Evolutionary conservation across 2,113 vertebrate species (phyloP), one percentile per base, ranked within the genome.

Genomic region (Rhombomys opimus): DNA sequence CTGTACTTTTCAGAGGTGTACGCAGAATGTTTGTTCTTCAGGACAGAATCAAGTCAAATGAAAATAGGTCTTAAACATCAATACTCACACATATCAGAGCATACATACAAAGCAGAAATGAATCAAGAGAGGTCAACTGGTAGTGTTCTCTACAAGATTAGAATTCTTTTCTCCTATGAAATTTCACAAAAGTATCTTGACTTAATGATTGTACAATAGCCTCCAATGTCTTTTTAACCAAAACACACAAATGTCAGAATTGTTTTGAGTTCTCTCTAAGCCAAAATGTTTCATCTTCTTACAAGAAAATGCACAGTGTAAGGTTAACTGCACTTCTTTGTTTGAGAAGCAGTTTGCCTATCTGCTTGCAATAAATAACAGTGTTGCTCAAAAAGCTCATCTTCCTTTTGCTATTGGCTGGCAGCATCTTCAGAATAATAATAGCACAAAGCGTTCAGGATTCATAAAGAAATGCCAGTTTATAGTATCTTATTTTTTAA

Each of bases 201-300:
- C 10, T 95, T 86, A 87, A 4, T 3, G 50, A 67, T 25, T 10
- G 0, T 50, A 70, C 81, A 92, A 89, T 4, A 92, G 23, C 3
- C 5, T 4, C 96, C 0, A 6, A 41, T 84, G 87, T 8, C 20
- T 96, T 68, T 97, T 94, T 73, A 91, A 17, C 0, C n/a, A 0
- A 92, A 97, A 41, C 8, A 96, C 81, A 72, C 4, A 2, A 8
- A 61, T 41, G 27, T 92, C 41, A 76, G 57, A 94, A 82, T 92
- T 89, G 52, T 18, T 54, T 68, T 3, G 72, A 87, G 22, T 6
- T 96, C 8, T 63, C 61, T 97, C 86, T 46, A 35, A 75, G 68
- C 18, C 27, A 73, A 93, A 98, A 63, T 82, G 52, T 96, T 97
- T 98, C n/a, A 82, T 90, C 61, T 91, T 92, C 84, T 87, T 65